Percentiles rank a stretch among this genome's conserved stretches.
phyloP scores from a whole-genome alignment of 2,113 vertebrate genomes.

The Thermophis baileyi region DNA sequence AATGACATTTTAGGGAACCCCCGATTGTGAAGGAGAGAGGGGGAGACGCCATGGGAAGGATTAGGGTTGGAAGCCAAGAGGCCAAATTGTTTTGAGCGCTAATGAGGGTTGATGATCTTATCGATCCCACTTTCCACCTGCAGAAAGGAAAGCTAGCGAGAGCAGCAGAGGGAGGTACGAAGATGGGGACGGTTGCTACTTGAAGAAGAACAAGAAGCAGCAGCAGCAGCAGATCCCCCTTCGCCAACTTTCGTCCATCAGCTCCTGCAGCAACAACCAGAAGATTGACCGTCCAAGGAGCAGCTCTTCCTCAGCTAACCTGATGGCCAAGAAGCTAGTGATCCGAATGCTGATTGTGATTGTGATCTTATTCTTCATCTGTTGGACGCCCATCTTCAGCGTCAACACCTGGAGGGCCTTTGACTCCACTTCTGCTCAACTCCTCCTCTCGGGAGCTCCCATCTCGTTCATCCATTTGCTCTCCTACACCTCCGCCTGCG shows the following conservation, averaged over 20 bases:
- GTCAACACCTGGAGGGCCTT: conserved; percentile 95
- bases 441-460: conserved; percentile 85
- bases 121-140: conserved; percentile 8
- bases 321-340: conserved; percentile 95
- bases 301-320: conserved; percentile 81
- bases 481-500: conserved; percentile 93
- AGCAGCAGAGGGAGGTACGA: conserved; percentile 73
- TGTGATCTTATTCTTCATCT: conserved; percentile 92
- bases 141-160: conserved; percentile 79
- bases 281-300: conserved; percentile 72
- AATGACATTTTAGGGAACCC: background rate
- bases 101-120: background rate
- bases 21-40: background rate
- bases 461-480: conserved; percentile 97
- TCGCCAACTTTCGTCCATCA: conserved; percentile 53
- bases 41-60: background rate
- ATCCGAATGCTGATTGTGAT: conserved; percentile 97
- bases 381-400: conserved; percentile 94
- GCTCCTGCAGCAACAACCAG: conserved; percentile 26
- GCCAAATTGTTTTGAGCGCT: background rate
- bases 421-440: conserved; percentile 77
- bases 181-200: conserved; percentile 87
- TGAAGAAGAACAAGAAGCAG: conserved; percentile 71
- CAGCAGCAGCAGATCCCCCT: conserved; percentile 66
- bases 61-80: background rate